Evolutionary conservation across 2,113 vertebrate species (phyloP), one percentile per base, ranked within the genome.

Genomic region (Lophius piscatorius): DNA sequence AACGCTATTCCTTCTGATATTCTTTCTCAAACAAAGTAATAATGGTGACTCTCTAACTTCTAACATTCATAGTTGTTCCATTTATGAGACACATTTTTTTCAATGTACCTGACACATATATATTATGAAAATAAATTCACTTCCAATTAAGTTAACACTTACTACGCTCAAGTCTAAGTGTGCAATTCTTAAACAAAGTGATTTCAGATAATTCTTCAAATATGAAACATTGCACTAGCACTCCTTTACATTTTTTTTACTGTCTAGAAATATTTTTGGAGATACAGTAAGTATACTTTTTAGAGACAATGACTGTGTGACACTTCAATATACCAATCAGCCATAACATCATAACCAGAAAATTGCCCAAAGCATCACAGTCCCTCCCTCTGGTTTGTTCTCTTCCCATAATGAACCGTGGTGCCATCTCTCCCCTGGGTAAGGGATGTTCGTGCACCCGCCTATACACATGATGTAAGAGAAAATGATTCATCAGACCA

Each of bases 101-200:
- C 49, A 26, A 38, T 40, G 40, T 56, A 29, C 44, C 35, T 29
- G 10, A 44, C 23, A 41, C 26, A 48, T 57, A 28, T 78, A 74
- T 22, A 24, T 49, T 60, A 60, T 11, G 71, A 66, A 82, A 82
- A 80, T 69, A 67, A 71, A 60, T 58, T 79, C 22, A 52, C 16
- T 44, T 45, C 46, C 44, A 61, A 44, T 45, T 63, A 55, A 69
- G 55, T 50, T 14, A 56, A 60, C 66, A 58, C 12, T 44, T 50
- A 39, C 45, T 70, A 76, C 11, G 3, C 34, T 72, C 29, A 46
- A 61, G 13, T 56, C 56, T 77, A 71, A 75, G 44, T 71, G 74
- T 81, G 80, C 64, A 54, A 45, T 49, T 72, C 56, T 41, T 47
- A 58, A 39, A 78, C 42, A 77, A 63, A 70, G 55, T 83, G 65